These are phyloP conservation scores for Heliocidaris tuberculata DNA, from an alignment of 35 echinoderm and acorn worm genomes.

Conservation along the genomic window DNA sequence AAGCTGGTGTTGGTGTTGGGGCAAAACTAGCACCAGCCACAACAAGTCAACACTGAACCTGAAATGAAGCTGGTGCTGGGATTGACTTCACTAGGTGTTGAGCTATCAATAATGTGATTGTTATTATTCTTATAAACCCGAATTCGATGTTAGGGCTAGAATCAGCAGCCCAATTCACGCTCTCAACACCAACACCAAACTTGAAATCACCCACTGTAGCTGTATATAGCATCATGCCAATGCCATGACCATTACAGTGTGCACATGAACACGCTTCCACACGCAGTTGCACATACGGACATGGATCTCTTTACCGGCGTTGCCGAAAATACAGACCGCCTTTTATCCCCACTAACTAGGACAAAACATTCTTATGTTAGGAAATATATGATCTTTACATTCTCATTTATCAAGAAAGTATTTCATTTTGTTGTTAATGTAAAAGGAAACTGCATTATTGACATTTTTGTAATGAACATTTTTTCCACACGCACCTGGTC, in stretches of 20 bases:
- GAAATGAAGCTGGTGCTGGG: too few species aligned
- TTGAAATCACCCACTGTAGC: too few species aligned
- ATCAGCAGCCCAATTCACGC: too few species aligned
- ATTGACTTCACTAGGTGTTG: too few species aligned
- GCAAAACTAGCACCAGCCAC: too few species aligned
- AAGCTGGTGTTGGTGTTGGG: too few species aligned
- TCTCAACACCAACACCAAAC: too few species aligned
- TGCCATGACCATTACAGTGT: not conserved
- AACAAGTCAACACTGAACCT: too few species aligned
- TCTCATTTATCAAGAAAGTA: not conserved
- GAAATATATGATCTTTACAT: not conserved
- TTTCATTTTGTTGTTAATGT: not conserved
- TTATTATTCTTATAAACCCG: too few species aligned
- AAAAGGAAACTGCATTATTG: not conserved
- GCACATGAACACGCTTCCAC: not conserved
- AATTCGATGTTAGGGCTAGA: too few species aligned
- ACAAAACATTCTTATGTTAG: not conserved
- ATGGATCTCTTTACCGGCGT: not conserved
- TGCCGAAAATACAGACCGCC: not conserved
- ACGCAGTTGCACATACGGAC: not conserved
- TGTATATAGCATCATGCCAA: too few species aligned
- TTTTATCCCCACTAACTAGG: not conserved
- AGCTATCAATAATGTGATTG: too few species aligned
- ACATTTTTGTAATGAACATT: slow-evolving; percentile 20
- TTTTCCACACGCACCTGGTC: slow-evolving; percentile 50